phyloP scores from a whole-genome alignment of 1,140 invertebrate genomes.

The Tetranychus cinnabarinus region DNA sequence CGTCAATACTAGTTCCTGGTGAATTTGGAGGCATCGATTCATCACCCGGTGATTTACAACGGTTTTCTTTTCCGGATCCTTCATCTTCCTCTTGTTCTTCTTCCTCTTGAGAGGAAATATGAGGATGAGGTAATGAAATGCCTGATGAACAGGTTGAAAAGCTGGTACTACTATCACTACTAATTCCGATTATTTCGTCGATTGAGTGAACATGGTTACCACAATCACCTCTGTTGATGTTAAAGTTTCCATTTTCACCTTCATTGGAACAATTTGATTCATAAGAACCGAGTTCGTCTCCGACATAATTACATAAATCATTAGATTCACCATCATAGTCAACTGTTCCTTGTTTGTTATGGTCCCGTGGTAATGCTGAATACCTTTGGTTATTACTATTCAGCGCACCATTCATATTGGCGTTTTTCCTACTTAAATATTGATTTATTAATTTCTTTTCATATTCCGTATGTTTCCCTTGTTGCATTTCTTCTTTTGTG shows the following conservation, averaged over 20 bases:
- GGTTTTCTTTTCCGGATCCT: neutral
- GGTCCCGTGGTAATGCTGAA: neutral
- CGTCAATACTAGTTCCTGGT: conserved; percentile 1
- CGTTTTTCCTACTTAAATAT: conserved; percentile 3
- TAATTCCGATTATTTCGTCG: conserved; percentile 1
- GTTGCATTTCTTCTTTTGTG: conserved; percentile 97
- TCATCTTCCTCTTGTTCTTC: neutral
- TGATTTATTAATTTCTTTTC: conserved; percentile 10
- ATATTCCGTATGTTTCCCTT: conserved; percentile 11
- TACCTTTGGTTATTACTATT: neutral
- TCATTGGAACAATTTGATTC: neutral
- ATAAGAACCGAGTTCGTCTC: neutral
- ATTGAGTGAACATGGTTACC: neutral
- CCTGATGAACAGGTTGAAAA: conserved; percentile 1
- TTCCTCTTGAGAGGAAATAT: neutral
- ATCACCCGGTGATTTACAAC: neutral
- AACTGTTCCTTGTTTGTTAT: neutral
- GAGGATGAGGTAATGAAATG: neutral
- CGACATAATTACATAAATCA: neutral
- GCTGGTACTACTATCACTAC: neutral
- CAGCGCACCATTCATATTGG: neutral
- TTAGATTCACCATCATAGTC: neutral
- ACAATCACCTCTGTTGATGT: neutral
- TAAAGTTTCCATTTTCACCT: neutral
- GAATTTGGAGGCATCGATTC: neutral